Evolutionary conservation across 2,888 invertebrate species (phyloP).

Genomic region (Rhogogaster chlorosoma): DNA sequence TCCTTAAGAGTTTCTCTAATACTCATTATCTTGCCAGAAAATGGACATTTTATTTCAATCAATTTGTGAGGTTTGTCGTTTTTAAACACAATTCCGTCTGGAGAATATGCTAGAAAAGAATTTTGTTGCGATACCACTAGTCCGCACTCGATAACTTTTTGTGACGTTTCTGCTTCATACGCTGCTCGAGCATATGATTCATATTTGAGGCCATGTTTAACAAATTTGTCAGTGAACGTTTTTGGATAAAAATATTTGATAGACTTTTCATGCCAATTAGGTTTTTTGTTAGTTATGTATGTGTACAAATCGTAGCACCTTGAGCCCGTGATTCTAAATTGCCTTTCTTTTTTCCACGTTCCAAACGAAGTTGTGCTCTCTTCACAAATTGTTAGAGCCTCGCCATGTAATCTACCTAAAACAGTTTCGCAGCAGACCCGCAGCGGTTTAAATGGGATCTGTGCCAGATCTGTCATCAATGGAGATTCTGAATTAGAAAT

Average conservation of each 20-base stretch:
- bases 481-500: conserved; percentile 39
- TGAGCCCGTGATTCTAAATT: conserved; percentile 58
- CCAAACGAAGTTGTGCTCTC: conserved; percentile 44
- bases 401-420: conserved; percentile 36
- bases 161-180: conserved; percentile 34
- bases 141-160: conserved; percentile 54
- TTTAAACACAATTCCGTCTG: too few relatives aligned
- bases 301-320: conserved; percentile 60
- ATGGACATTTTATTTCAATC: too few relatives aligned
- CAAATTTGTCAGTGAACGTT: conserved; percentile 55
- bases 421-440: conserved; percentile 53
- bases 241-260: conserved; percentile 52
- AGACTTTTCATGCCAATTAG: conserved; percentile 59
- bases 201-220: conserved; percentile 57
- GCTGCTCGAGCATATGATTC: conserved; percentile 56
- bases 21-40: too few relatives aligned
- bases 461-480: conserved; percentile 48
- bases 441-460: conserved; percentile 22
- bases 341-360: conserved; percentile 56
- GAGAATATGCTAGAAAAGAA: too few relatives aligned
- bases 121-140: too few relatives aligned
- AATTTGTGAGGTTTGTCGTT: too few relatives aligned
- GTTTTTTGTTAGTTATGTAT: conserved; percentile 58
- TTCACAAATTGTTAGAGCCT: conserved; percentile 53
- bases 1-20: too few relatives aligned